Evolutionary conservation across 2,797 vertebrate species (phyloP).

Genomic region (Chloroceryle inda): DNA sequence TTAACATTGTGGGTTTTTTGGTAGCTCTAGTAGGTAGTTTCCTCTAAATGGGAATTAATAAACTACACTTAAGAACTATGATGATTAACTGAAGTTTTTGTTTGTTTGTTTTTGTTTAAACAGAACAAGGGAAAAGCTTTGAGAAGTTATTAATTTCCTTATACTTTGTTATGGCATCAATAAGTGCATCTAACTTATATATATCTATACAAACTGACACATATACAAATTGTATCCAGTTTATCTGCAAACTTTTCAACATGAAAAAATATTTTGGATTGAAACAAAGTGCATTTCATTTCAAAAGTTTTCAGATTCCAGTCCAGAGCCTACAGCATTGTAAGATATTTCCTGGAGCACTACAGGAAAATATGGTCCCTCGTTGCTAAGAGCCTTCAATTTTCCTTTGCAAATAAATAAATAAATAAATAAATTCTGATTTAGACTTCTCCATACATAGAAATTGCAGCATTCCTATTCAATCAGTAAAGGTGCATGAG

Average conservation of each 20-base stretch:
- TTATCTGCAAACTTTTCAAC: neutral
- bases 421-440: too few species aligned
- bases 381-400: neutral
- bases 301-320: neutral
- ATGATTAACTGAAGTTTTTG: neutral
- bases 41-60: neutral
- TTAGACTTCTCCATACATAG: neutral
- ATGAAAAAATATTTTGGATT: neutral
- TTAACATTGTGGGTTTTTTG: fast-evolving
- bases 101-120: neutral
- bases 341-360: neutral
- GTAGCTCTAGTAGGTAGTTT: neutral
- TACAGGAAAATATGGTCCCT: neutral
- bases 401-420: neutral
- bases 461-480: neutral
- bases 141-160: neutral
- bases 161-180: neutral
- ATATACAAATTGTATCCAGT: neutral
- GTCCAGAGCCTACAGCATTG: neutral
- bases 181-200: neutral
- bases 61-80: neutral
- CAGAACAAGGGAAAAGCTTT: neutral
- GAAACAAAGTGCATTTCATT: neutral
- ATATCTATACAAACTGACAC: fast-evolving
- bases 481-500: neutral